Conservation (phyloP, 2,797 vertebrate genomes). For the Sebastes reedi region DNA sequence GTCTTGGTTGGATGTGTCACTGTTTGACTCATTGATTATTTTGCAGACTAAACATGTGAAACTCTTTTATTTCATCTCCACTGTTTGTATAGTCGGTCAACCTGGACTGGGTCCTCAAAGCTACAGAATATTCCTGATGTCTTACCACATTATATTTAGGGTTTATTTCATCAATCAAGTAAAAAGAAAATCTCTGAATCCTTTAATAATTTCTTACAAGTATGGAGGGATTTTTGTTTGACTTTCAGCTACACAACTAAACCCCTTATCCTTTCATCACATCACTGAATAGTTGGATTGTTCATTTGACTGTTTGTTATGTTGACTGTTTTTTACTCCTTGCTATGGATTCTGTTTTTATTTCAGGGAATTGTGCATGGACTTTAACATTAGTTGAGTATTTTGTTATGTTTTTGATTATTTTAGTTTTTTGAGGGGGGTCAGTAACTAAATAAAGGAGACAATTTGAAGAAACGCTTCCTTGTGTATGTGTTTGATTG, state of each 20-base stretch:
- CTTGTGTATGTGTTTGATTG: constrained; percentile 4
- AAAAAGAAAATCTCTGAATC: too few relatives aligned
- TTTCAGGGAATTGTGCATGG: constrained; percentile 78
- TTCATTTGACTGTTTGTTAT: constrained; percentile 54
- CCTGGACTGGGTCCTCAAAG: neutral
- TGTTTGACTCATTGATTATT: neutral
- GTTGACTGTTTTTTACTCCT: constrained; percentile 67
- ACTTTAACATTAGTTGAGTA: constrained; percentile 62
- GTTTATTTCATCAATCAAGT: neutral
- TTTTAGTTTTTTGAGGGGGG: constrained; percentile 16
- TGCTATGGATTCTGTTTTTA: constrained; percentile 61
- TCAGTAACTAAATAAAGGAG: constrained; percentile 75
- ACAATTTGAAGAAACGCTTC: constrained; percentile 59
- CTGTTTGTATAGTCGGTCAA: neutral
- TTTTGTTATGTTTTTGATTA: constrained; percentile 58
- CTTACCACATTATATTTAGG: neutral
- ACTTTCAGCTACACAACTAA: constrained; percentile 26
- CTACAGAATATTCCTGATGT: neutral
- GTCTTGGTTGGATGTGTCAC: neutral
- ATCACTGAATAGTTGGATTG: constrained; percentile 52
- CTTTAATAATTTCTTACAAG: neutral
- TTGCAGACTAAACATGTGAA: constrained; percentile 1
- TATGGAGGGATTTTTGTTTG: neutral
- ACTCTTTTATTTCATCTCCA: neutral
- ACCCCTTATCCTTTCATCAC: constrained; percentile 18